Evolutionary conservation across 35 echinoderm and acorn worm species (phyloP).

Genomic region (Hemicentrotus pulcherrimus): DNA sequence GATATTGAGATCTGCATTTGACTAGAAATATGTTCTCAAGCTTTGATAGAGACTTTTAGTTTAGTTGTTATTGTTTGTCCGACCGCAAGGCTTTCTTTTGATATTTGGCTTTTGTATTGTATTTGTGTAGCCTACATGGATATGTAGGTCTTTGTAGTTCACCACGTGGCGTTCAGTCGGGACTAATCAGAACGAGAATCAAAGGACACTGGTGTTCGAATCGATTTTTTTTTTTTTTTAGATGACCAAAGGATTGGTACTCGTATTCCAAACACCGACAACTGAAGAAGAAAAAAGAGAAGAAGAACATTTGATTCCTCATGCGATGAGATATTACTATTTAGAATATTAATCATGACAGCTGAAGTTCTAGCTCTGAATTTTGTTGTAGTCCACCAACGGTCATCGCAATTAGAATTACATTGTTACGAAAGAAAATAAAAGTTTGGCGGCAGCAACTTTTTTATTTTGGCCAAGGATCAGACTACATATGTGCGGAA

Average conservation of each 20-base stretch:
- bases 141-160: not conserved
- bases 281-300: not conserved
- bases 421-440: not conserved
- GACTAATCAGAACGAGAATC: not conserved
- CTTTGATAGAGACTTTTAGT: not conserved
- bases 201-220: not conserved
- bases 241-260: not conserved
- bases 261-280: not conserved
- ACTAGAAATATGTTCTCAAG: not conserved
- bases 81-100: too few species aligned
- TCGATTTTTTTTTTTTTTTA: not conserved
- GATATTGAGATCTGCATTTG: not conserved
- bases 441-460: not conserved
- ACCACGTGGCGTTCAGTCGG: not conserved
- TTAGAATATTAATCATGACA: not conserved
- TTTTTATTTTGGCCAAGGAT: too few species aligned
- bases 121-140: not conserved
- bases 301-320: not conserved
- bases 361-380: not conserved
- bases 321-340: not conserved
- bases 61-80: not conserved
- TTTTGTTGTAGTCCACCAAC: not conserved
- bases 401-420: not conserved
- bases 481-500: not conserved
- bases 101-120: too few species aligned